Conservation (phyloP, 2,113 vertebrate genomes). For the Trogon melanurus region DNA sequence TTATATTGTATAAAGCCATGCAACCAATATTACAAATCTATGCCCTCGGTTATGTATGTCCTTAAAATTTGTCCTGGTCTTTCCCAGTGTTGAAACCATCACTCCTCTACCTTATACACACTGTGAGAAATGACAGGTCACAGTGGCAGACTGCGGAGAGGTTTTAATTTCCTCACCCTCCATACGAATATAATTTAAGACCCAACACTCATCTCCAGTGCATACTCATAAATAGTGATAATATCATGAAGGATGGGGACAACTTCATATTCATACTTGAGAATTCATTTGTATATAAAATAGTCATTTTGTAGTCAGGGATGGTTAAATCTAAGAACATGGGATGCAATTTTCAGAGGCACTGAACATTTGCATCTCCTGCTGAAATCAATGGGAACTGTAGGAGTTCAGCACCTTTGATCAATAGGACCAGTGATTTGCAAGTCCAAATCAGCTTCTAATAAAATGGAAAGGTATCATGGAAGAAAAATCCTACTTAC, state of each 20-base stretch:
- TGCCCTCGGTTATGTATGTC: background rate
- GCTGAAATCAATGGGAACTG: constrained; percentile 50
- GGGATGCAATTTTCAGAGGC: constrained; percentile 42
- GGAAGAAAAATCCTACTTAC: constrained; percentile 5
- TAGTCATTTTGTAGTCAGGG: constrained; percentile 30
- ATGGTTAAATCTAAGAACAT: constrained; percentile 37
- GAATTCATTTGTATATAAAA: constrained; percentile 59
- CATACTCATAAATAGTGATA: constrained; percentile 47
- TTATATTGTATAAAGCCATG: background rate
- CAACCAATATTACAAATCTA: background rate
- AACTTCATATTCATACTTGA: constrained; percentile 9
- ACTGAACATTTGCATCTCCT: constrained; percentile 33
- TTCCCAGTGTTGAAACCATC: background rate
- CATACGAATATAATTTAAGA: background rate
- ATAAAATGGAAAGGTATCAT: background rate
- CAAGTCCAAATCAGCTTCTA: constrained; percentile 32
- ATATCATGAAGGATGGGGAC: background rate
- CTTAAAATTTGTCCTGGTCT: background rate
- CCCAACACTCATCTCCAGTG: background rate
- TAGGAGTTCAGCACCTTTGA: constrained; percentile 44
- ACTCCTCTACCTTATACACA: background rate
- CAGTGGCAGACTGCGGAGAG: background rate
- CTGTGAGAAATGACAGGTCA: background rate
- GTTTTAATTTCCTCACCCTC: constrained; percentile 33
- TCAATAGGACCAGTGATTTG: constrained; percentile 49